Percentiles rank a stretch among this genome's conserved stretches.
Conservation (phyloP, 2,113 vertebrate genomes). For the Cephalopholis sonnerati region DNA sequence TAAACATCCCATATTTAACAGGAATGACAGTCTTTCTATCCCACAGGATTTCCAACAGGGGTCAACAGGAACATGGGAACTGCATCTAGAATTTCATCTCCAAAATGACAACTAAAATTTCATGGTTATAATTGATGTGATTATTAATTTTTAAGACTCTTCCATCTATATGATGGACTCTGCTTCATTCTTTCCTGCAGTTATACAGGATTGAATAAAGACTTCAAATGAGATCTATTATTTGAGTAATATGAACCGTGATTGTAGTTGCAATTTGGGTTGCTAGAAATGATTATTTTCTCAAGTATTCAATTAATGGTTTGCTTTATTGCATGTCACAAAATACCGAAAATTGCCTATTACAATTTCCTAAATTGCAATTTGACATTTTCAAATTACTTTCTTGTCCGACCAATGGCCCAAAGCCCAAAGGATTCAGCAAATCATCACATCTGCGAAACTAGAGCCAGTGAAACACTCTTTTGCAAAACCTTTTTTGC, state of each 20-base stretch:
- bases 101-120: conserved; percentile 7
- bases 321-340: no score
- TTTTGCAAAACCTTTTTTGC: no score
- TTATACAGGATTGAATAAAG: background rate
- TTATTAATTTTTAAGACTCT: conserved; percentile 4
- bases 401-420: background rate
- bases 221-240: background rate
- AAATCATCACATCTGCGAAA: no score
- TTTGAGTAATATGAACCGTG: background rate
- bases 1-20: conserved; percentile 53
- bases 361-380: no score
- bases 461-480: no score
- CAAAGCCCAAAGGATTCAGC: background rate
- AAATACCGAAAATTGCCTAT: no score
- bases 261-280: background rate
- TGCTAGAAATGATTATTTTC: background rate
- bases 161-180: background rate
- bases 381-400: background rate
- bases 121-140: background rate
- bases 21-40: conserved; percentile 14
- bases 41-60: background rate
- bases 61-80: conserved; percentile 21
- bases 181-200: background rate
- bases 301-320: background rate
- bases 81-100: background rate